Base-by-base conservation (phyloP, 2,797 vertebrate genomes). In the Sylvia borin region DNA sequence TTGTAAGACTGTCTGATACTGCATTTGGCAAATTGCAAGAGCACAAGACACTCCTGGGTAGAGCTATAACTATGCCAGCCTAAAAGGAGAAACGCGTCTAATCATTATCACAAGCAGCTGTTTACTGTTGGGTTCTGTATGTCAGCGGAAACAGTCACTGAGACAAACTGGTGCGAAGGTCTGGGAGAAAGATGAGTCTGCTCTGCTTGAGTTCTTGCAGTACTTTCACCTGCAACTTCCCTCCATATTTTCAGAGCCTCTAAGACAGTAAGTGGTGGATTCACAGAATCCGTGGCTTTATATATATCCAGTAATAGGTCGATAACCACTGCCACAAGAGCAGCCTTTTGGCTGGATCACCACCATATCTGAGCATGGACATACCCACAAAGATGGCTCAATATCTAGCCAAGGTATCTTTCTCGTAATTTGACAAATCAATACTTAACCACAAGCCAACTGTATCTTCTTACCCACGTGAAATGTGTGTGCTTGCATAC, bases 151-250 rank as follows among this genome's bases (percentile, higher is more conserved):
- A 40, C 18, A 65, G 16, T 5, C 51, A 25, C 57, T 20, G 57
- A 74, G 57, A 36, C 14, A 34, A 78, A 51, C 5, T 5, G 51
- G 7, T 0, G 0, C 1, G 0, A 13, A 32, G 8, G 13, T 34
- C 40, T 48, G 11, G 15, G 17, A 58, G 15, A 36, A 77, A 57
- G 22, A 29, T 2, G 45, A 40, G 16, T 21, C 54, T 40, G 26
- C 43, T 43, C 47, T 72, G 21, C 27, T 36, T 40, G 8, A 19
- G 16, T 29, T 71, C 50, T 36, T 0, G 0, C 16, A 36, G 18
- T 85, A 67, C 38, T 70, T 64, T 47, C 27, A 72, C 38, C 62
- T 82, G 27, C 31, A 47, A 34, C 34, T 68, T 85, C 45, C 15
- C 32, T 81, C 50, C 5, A 0, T 11, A 8, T 58, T 87, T 72